These are phyloP conservation scores for Phytoseiulus persimilis DNA, from an alignment of 2,888 invertebrate genomes.

Conservation along the genomic window DNA sequence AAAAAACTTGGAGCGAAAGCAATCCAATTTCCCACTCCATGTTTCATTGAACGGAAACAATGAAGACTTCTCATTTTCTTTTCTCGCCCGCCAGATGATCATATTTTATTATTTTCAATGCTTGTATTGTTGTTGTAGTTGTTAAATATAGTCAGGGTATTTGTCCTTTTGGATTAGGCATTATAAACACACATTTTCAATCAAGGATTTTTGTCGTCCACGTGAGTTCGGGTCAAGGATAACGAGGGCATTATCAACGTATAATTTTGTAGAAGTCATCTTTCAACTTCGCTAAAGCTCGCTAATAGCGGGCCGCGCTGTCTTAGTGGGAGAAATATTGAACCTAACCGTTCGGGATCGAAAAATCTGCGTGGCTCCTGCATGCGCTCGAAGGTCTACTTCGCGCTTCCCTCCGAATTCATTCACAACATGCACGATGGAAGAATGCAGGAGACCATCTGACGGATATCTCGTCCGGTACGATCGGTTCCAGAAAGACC, in stretches of 20 bases:
- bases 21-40: too few relatives aligned
- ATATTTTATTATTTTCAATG: not conserved
- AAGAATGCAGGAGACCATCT: not conserved
- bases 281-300: not conserved
- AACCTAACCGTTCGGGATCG: not conserved
- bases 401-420: not conserved
- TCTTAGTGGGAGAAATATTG: not conserved
- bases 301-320: not conserved
- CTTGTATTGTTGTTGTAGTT: not conserved
- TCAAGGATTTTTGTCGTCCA: not conserved
- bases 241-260: not conserved
- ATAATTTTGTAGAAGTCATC: not conserved
- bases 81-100: not conserved
- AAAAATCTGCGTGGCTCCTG: not conserved
- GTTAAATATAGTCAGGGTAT: not conserved
- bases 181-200: not conserved
- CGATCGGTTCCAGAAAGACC: not conserved
- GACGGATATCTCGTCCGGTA: not conserved
- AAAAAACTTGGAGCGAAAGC: too few relatives aligned
- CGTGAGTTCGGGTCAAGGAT: not conserved
- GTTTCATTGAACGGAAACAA: too few relatives aligned
- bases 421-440: not conserved
- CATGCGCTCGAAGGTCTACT: not conserved
- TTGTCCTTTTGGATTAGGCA: not conserved
- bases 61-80: not conserved